Base-by-base conservation (phyloP, 1,140 invertebrate genomes). In the Probaryconus sp. region DNA sequence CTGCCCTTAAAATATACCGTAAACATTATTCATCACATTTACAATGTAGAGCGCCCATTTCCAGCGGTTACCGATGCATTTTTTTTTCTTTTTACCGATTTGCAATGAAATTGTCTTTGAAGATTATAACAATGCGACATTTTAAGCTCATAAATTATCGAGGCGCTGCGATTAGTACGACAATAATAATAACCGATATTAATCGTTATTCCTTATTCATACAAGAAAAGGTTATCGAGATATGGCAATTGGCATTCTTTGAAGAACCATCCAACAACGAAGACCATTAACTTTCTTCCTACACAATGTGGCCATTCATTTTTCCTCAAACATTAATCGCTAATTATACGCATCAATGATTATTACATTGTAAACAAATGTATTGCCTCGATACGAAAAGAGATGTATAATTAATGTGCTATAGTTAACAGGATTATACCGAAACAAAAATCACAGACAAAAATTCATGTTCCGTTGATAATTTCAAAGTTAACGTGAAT, bases 1-100 rank as follows among this genome's bases (percentile, higher is more conserved):
- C 42, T 31, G 28, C 43, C 58, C 56, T 64, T 50, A 70, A 71
- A 71, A 63, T 58, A 40, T 45, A 50, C 43, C 21, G 51, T 48
- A 58, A 50, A 51, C 43, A 71, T n/a, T n/a, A 71, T 71, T 71
- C 68, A 70, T 58, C 68, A 64, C 64, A 42, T 53, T 35, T 37
- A 48, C 58, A 63, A 43, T 71, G 43, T 37, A 35, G 31, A 53
- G 30, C 17, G 67, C 48, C 10, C 40, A 56, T 61, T 61, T 50
- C 56, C 56, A 70, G 67, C 55, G 56, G 43, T 60, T 61, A 61
- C 45, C 48, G 33, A 45, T 53, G 55, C 45, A 69, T 47, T 53
- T 30, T 47, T 47, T 61, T 69, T 61, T 60, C 37, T 38, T 61
- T 69, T 61, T 35, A 48, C 47, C n/a, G n/a, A 61, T 61, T 38